Evolutionary conservation across 2,888 invertebrate species (phyloP), one percentile per base, ranked within the genome.

Genomic region (Philaethria dido): DNA sequence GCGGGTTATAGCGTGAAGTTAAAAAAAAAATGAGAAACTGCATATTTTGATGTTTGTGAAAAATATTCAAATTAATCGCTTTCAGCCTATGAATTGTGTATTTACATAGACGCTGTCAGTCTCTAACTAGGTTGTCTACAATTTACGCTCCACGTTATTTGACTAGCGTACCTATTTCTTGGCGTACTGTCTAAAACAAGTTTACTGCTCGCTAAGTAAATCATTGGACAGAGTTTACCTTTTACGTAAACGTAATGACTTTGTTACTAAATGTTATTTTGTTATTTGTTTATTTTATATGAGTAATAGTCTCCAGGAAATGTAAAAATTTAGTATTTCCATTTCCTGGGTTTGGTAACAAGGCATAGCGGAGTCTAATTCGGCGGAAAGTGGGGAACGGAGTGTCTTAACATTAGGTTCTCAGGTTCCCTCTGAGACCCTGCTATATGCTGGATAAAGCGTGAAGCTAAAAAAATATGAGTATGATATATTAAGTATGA

Each of bases 41-140:
- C n/a, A n/a, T n/a, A n/a, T n/a, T n/a, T n/a, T n/a, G n/a, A 33
- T 33, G 8, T 33, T 33, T 33, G 3, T 4, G 9, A 8, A 8
- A 33, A 33, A 33, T 33, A 33, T 8, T 8, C 33, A 33, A 33
- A 8, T 1, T 33, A 1, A 8, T 1, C 70, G 63, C 68, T 63
- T 16, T 18, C 20, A 66, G 69, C 65, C 59, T 45, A 44, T 69
- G 14, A 54, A 73, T 71, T 72, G 36, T 64, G 69, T 52, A 55
- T 72, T 55, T 47, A 60, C 72, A 39, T 33, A 52, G 71, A 69
- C 75, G 76, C 79, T 77, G 80, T 84, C 83, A 82, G 82, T 80
- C 77, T 79, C 67, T 84, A 86, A 87, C 84, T 84, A 85, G 85
- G 86, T 86, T 86, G 86, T 84, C 81, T 83, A 81, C 78, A 77